Percentiles rank a stretch among this genome's conserved stretches.
Conservation (phyloP, 1,140 invertebrate genomes). For the Apis laboriosa region DNA sequence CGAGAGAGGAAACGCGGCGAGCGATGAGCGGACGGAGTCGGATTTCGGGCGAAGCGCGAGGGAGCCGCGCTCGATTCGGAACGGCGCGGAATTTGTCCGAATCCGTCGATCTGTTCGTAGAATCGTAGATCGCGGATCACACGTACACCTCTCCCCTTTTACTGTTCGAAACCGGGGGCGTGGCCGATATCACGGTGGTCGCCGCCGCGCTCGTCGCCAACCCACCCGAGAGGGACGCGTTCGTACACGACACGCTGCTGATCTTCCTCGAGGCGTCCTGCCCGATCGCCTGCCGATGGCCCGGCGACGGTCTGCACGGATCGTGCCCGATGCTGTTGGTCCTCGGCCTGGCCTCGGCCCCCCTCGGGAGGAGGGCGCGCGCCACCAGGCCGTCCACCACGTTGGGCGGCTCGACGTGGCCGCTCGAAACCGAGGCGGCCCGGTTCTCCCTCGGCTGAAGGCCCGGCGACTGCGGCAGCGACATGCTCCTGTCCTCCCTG, state of each 20-base stretch:
- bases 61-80: background rate
- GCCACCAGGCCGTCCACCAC: constrained; percentile 58
- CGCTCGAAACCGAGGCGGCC: constrained; percentile 57
- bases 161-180: constrained; percentile 55
- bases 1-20: background rate
- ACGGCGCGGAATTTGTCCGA: no score
- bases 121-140: constrained; percentile 55
- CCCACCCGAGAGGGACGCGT: constrained; percentile 46
- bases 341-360: constrained; percentile 42
- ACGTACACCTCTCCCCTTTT: constrained; percentile 82
- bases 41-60: constrained; percentile 20
- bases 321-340: constrained; percentile 63
- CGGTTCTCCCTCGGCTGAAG: constrained; percentile 69
- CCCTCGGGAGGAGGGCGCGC: no score
- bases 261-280: constrained; percentile 70
- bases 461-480: constrained; percentile 75
- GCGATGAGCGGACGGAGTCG: constrained; percentile 39
- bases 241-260: constrained; percentile 67
- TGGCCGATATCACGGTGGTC: constrained; percentile 13
- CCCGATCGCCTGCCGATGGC: background rate
- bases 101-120: no score
- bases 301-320: constrained; percentile 9
- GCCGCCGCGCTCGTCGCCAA: constrained; percentile 26
- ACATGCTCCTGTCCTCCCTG: constrained; percentile 77
- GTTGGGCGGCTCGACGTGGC: constrained; percentile 53